Evolutionary conservation across 92 coral and sea anemone species (phyloP), one percentile per base, ranked within the genome.

Genomic region (Chrysogorgia sp.): DNA sequence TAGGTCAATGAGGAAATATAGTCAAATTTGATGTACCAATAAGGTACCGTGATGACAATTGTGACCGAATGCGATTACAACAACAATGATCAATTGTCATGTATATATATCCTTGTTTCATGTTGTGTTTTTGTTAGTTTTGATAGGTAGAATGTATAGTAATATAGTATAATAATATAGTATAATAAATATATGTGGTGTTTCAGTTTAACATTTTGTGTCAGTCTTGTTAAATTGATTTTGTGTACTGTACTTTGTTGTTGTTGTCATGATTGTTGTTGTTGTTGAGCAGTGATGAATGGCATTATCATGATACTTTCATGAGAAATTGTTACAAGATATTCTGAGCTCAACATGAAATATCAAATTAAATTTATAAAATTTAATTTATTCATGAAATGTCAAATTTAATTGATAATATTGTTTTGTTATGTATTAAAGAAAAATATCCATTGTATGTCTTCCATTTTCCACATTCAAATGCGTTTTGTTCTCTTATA

Each of bases 11-110:
- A 65, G 7, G 72, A 65, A 34, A 45, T 63, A 23, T 65, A 65
- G 72, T 40, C 72, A 65, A 65, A 35, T 65, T 35, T 65, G 72
- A 65, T 65, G 52, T 65, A 65, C 72, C 43, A 28, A 17, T 40
- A 35, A 24, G 22, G 72, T 65, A 65, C 32, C 10, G 26, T 65
- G 72, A 65, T 65, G 52, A 65, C 15, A 12, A 25, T 35, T 3
- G 15, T 35, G 72, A 65, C 72, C 53, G 72, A 65, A 65, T 35
- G 72, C 72, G 72, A 65, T 65, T 65, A 7, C 53, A 47, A 7
- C 53, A 47, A 47, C 53, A 47, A 15, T 47, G 15, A 47, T 15
- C 10, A 37, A 6, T 47, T 47, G n/a, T n/a, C 20, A 12, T 65
- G 53, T 65, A 23, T 0, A 26, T 59, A 23, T 59, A 24, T 59